phyloP scores from a whole-genome alignment of 1,140 invertebrate species.

The Rhyacophila brunnea region DNA sequence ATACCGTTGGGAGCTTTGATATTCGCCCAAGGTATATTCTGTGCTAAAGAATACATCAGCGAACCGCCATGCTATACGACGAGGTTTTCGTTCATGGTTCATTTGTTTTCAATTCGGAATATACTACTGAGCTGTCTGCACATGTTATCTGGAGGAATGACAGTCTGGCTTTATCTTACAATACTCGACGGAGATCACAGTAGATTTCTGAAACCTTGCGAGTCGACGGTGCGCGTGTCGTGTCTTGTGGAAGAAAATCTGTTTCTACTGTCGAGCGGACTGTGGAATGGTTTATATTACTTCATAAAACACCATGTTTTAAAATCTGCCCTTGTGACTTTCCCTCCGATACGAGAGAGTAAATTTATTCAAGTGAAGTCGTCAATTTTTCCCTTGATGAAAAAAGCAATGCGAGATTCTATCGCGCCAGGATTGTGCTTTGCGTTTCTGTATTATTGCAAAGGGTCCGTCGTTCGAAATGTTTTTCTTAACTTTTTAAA shows the following conservation, averaged over 20 bases:
- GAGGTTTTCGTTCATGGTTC: conserved; percentile 61
- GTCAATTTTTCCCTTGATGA: conserved; percentile 55
- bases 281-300: conserved; percentile 68
- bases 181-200: conserved; percentile 55
- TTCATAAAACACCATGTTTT: conserved; percentile 59
- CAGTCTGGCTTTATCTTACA: conserved; percentile 63
- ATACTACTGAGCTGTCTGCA: conserved; percentile 57
- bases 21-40: conserved; percentile 55
- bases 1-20: conserved; percentile 49
- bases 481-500: conserved; percentile 50
- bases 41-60: conserved; percentile 55
- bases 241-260: conserved; percentile 49
- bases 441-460: conserved; percentile 58
- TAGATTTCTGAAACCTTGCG: conserved; percentile 49
- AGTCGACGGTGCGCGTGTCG: conserved; percentile 39
- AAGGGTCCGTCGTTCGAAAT: conserved; percentile 49
- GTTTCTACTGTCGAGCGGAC: conserved; percentile 64
- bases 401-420: conserved; percentile 57
- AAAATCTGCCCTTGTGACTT: conserved; percentile 57
- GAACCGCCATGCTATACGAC: conserved; percentile 55
- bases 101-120: conserved; percentile 61
- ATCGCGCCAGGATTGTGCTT: conserved; percentile 63
- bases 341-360: conserved; percentile 66
- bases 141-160: conserved; percentile 57
- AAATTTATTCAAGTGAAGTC: conserved; percentile 64